A percentile compares a stretch with the other conserved stretches of the same genome.
Evolutionary conservation across 2,113 vertebrate species (phyloP).

Genomic region (Callorhinus ursinus): DNA sequence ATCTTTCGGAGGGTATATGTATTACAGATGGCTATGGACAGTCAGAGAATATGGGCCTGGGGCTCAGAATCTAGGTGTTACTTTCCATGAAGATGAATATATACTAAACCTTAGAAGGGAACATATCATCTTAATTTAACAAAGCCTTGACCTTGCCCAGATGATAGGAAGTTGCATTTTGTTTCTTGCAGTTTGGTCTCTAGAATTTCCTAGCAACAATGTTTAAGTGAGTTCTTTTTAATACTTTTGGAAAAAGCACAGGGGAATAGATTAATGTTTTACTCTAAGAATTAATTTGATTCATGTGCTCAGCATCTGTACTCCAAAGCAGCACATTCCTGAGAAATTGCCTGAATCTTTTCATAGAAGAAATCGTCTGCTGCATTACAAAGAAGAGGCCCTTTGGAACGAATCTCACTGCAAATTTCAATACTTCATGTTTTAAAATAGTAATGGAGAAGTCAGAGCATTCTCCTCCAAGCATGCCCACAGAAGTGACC

Average conservation of each 20-base stretch:
- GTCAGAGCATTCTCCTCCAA: background rate
- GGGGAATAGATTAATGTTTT: constrained; percentile 21
- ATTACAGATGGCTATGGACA: background rate
- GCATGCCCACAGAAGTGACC: background rate
- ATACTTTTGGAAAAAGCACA: constrained; percentile 29
- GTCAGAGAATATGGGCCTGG: background rate
- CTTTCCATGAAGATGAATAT: constrained; percentile 2
- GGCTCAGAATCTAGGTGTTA: background rate
- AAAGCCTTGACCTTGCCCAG: background rate
- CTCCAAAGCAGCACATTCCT: constrained; percentile 14
- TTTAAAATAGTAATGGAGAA: background rate
- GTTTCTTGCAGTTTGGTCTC: constrained; percentile 10
- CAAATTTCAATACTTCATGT: background rate
- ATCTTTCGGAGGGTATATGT: background rate
- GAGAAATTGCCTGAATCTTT: constrained; percentile 44
- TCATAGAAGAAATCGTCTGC: background rate
- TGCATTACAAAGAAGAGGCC: background rate
- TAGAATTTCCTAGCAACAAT: constrained; percentile 24
- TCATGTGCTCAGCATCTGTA: background rate
- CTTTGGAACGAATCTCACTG: background rate
- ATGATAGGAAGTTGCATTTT: constrained; percentile 34
- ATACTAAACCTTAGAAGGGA: background rate
- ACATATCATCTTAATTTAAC: background rate
- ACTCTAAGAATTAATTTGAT: constrained; percentile 40
- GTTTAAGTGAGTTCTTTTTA: constrained; percentile 24